Evolutionary conservation across 1,140 invertebrate genomes (phyloP).

Genomic region (Pinna nobilis): DNA sequence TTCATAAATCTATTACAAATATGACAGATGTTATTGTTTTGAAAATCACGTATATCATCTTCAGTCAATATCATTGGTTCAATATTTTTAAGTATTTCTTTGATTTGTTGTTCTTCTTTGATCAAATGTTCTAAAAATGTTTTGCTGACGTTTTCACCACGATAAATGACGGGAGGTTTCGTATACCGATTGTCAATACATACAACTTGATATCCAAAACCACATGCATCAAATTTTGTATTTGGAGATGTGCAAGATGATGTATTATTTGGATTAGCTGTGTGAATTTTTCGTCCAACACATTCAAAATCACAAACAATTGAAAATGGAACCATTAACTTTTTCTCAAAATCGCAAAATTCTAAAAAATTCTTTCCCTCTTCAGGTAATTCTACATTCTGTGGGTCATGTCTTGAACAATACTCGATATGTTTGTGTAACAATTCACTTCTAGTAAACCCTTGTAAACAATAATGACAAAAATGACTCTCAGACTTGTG

Average conservation of each 20-base stretch:
- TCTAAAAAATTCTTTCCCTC: conserved; percentile 4
- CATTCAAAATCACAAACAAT: conserved; percentile 22
- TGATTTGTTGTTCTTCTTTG: conserved; percentile 18
- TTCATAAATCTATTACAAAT: conserved; percentile 11
- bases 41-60: background rate
- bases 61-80: conserved; percentile 6
- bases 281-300: background rate
- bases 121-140: background rate
- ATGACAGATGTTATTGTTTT: conserved; percentile 1
- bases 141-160: conserved; percentile 3
- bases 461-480: conserved; percentile 26
- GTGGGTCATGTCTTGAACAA: background rate
- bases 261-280: background rate
- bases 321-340: conserved; percentile 9
- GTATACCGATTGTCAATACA: conserved; percentile 12
- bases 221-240: background rate
- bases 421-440: background rate
- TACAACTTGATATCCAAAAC: conserved; percentile 24
- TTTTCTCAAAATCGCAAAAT: conserved; percentile 13
- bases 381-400: conserved; percentile 2
- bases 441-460: background rate
- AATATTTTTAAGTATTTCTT: background rate
- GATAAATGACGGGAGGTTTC: conserved; percentile 17
- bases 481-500: background rate
- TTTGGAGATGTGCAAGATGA: background rate